These are phyloP conservation scores for Camponotus pennsylvanicus DNA, from an alignment of 1,140 invertebrate genomes.

Conservation along the genomic window DNA sequence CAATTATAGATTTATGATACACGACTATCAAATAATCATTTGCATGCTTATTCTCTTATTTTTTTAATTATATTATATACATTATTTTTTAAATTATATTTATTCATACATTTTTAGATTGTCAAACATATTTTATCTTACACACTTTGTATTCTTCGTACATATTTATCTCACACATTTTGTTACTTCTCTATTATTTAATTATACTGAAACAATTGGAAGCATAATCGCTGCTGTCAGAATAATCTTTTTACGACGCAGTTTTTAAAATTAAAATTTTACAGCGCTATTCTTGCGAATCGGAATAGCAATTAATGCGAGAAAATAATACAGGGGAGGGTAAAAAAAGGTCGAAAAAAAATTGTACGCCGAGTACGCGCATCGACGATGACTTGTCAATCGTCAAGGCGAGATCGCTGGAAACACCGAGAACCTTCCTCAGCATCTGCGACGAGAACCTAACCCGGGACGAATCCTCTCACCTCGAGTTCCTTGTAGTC, in stretches of 20 bases:
- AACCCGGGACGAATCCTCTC: constrained; percentile 64
- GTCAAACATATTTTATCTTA: not conserved
- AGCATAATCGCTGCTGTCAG: not conserved
- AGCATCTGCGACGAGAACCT: not conserved
- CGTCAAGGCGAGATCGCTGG: not conserved
- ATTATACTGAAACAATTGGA: not conserved
- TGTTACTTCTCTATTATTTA: not conserved
- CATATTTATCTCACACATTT: too few species aligned
- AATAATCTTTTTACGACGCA: too few species aligned
- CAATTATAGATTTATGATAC: not conserved
- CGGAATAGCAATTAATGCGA: not conserved
- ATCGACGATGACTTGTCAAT: not conserved
- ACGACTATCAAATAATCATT: not conserved
- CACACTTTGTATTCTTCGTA: too few species aligned
- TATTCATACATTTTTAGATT: not conserved
- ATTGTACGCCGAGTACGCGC: not conserved
- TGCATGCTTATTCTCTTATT: not conserved
- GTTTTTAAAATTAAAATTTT: constrained; percentile 9
- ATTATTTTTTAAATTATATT: not conserved
- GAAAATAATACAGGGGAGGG: not conserved
- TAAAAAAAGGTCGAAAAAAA: not conserved
- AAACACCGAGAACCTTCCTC: not conserved
- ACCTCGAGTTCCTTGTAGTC: constrained; percentile 93
- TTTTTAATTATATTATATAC: too few species aligned
- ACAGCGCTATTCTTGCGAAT: not conserved